Base-by-base conservation (phyloP, 2,113 vertebrate genomes). In the Anarrhichthys ocellatus region DNA sequence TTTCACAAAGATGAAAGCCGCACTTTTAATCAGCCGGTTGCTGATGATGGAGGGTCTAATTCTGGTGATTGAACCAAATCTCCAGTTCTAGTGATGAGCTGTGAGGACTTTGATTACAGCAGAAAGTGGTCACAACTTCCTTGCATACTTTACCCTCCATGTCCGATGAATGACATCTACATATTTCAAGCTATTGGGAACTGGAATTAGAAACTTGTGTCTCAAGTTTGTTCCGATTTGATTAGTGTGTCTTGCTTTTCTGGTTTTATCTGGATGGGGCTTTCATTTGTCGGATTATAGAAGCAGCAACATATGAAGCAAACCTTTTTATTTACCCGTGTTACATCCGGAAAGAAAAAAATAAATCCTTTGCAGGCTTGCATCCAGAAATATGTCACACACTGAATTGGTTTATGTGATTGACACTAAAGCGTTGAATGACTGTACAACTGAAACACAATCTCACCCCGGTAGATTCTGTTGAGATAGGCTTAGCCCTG, bases 381-480 rank as follows among this genome's bases (percentile, higher is more conserved):
- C 67, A 52, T 67, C 24, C 67, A 54, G 48, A 38, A 15, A 6
- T 68, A 78, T 76, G 58, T 11, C 18, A 29, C 65, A 38, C 29
- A 18, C n/a, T 71, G 44, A 27, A 73, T 82, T 54, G 36, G 27
- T 82, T 81, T 34, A 38, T 78, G 36, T 70, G 42, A 68, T 46
- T 79, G 66, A 70, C 67, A 63, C n/a, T 68, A 13, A 70, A 80
- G 78, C 80, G 80, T 76, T 0, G 20, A 84, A 52, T 74, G 59
- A 68, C 66, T 74, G 61, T 48, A 50, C 66, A 82, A 67, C n/a
- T 73, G 69, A 80, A 85, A 84, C 65, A 68, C 64, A 72, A 75
- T 74, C 75, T 78, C 74, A 80, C 56, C 58, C 64, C 76, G 52
- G 65, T 80, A 80, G 83, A 61, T 80, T 77, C 85, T 63, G 61